These are phyloP conservation scores for Sclerodermus sp. DNA, from an alignment of 2,888 invertebrate species.

Conservation along the genomic window DNA sequence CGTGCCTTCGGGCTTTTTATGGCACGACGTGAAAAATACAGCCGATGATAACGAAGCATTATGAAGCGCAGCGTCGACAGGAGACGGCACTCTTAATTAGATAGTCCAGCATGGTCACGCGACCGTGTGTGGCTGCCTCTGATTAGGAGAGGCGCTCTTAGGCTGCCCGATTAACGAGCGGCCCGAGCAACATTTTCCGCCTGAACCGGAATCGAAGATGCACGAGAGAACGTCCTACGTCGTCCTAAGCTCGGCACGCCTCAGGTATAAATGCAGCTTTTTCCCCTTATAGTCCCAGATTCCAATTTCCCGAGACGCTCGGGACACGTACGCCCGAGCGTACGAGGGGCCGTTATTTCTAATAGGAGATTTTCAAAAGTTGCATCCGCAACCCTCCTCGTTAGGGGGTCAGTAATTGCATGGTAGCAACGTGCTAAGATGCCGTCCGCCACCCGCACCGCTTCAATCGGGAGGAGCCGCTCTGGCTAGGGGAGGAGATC, in stretches of 20 bases:
- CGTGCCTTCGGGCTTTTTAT: no score
- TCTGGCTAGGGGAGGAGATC: conserved; percentile 8
- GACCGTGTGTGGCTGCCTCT: no score
- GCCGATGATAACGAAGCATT: no score
- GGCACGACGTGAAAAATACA: no score
- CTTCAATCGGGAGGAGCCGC: conserved; percentile 2
- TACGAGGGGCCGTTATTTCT: conserved; percentile 48
- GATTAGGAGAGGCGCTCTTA: no score
- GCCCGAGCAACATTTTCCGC: conserved; percentile 2
- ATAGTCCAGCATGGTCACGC: no score
- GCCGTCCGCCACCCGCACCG: conserved; percentile 28
- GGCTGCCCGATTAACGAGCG: no score
- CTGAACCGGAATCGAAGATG: conserved; percentile 7
- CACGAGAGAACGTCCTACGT: conserved; percentile 24
- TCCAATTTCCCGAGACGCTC: conserved; percentile 35
- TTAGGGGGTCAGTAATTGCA: conserved; percentile 51
- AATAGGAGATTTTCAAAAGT: conserved; percentile 56
- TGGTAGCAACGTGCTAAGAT: conserved; percentile 46
- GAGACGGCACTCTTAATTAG: no score
- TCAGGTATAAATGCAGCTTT: conserved; percentile 7
- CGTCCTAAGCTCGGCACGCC: not conserved
- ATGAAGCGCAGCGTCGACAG: no score
- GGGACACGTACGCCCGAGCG: conserved; percentile 38
- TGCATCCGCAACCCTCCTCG: conserved; percentile 46
- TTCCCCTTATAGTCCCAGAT: conserved; percentile 25